Conservation (phyloP, 2,888 invertebrate species). For the Dicyrtomina minuta region DNA sequence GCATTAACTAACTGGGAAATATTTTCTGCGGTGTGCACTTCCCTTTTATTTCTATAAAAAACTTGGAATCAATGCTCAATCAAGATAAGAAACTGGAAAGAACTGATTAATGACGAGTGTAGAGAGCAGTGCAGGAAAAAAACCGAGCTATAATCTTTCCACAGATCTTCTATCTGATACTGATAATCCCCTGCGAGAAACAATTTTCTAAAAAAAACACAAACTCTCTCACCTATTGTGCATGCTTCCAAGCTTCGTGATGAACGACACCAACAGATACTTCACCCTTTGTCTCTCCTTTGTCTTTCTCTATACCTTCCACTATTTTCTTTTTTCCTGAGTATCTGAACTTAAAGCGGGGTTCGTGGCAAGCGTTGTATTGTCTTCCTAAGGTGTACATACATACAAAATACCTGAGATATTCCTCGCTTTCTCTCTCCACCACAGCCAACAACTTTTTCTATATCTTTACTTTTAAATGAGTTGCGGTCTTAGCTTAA, state of each 20-base stretch:
- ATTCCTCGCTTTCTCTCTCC: too few relatives aligned
- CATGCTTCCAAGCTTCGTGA: too few relatives aligned
- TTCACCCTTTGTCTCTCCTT: conserved; percentile 25
- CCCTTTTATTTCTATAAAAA: background rate
- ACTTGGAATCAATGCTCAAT: conserved; percentile 4
- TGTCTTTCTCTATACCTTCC: conserved; percentile 6
- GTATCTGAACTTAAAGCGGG: too few relatives aligned
- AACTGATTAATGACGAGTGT: conserved; percentile 38
- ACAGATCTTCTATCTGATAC: conserved; percentile 36
- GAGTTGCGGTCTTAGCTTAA: conserved; percentile 18
- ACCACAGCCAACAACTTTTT: background rate
- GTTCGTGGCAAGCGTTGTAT: background rate
- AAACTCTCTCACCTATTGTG: conserved; percentile 37
- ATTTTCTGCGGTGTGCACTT: too few relatives aligned
- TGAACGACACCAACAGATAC: conserved; percentile 42
- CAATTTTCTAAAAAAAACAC: conserved; percentile 45
- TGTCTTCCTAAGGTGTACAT: too few relatives aligned
- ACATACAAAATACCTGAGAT: too few relatives aligned
- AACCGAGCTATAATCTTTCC: conserved; percentile 32
- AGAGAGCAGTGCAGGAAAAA: conserved; percentile 31
- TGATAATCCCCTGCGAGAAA: conserved; percentile 37
- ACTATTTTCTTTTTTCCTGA: too few relatives aligned
- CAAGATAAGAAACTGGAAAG: conserved; percentile 1
- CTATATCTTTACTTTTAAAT: conserved; percentile 20
- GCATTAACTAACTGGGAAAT: too few relatives aligned